A percentile compares a stretch with the other conserved stretches of the same genome.
These are phyloP conservation scores for Ooceraea biroi DNA, from an alignment of 1,140 invertebrate genomes.

Conservation along the genomic window DNA sequence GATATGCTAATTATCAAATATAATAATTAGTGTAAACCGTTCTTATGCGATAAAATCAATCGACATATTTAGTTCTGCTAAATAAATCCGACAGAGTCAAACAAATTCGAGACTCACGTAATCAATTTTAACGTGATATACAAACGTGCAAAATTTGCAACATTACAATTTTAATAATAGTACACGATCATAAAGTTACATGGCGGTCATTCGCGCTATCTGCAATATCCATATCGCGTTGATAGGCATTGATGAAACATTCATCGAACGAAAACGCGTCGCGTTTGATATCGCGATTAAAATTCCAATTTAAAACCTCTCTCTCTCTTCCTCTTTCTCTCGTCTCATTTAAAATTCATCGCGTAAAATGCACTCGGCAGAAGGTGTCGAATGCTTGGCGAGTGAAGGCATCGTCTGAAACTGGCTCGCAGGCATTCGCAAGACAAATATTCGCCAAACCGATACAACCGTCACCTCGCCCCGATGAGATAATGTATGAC, in stretches of 20 bases:
- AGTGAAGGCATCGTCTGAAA: constrained; percentile 16
- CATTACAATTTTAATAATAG: neutral
- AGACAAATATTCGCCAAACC: constrained; percentile 43
- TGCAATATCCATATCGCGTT: constrained; percentile 6
- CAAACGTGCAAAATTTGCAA: neutral
- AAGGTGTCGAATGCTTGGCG: constrained; percentile 23
- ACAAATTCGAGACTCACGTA: neutral
- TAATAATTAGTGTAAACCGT: neutral
- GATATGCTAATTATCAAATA: constrained; percentile 34
- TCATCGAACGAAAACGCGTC: constrained; percentile 5
- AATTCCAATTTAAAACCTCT: constrained; percentile 4
- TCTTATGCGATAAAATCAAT: no score
- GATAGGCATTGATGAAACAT: neutral
- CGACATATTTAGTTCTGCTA: no score
- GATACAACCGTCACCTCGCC: neutral
- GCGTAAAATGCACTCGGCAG: constrained; percentile 21
- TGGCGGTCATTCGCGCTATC: constrained; percentile 1
- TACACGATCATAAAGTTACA: neutral
- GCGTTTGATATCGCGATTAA: constrained; percentile 7
- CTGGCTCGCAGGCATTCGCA: neutral
- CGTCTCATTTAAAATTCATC: constrained; percentile 30
- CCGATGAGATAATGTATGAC: constrained; percentile 24
- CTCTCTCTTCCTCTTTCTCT: no score
- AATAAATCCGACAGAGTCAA: constrained; percentile 13
- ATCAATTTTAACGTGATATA: neutral